phyloP scores from a whole-genome alignment of 2,113 vertebrate genomes.

The Periophthalmus modestus region DNA sequence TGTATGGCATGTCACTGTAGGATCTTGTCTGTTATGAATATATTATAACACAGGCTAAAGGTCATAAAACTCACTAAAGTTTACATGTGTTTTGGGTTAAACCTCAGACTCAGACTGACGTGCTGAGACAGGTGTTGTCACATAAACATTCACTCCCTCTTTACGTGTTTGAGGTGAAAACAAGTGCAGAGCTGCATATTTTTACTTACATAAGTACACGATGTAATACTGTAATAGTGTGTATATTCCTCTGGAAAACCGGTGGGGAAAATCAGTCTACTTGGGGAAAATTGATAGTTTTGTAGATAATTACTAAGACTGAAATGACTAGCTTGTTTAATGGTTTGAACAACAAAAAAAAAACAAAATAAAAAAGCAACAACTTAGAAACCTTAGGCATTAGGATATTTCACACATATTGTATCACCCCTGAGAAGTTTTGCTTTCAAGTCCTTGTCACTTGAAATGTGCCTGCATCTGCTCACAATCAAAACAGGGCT shows the following conservation, averaged over 20 bases:
- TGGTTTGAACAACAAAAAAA: neutral
- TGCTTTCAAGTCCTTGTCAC: conserved; percentile 10
- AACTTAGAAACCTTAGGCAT: neutral
- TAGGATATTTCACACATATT: neutral
- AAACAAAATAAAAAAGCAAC: neutral
- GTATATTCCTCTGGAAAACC: conserved; percentile 2
- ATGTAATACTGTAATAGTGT: conserved; percentile 1
- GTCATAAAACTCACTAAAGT: conserved; percentile 53
- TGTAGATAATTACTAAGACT: conserved; percentile 5
- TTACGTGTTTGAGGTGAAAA: conserved; percentile 65
- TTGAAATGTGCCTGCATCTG: conserved; percentile 37
- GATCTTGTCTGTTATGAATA: conserved; percentile 24
- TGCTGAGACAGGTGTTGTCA: conserved; percentile 68
- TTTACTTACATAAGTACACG: conserved; percentile 26
- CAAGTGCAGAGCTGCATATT: conserved; percentile 40
- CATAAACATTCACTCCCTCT: conserved; percentile 60
- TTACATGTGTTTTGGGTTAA: conserved; percentile 69
- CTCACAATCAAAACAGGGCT: conserved; percentile 40
- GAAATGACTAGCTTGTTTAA: neutral
- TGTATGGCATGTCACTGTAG: neutral
- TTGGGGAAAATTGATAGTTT: conserved; percentile 13
- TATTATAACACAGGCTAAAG: conserved; percentile 18
- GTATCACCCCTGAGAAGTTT: conserved; percentile 35
- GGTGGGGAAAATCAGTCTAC: neutral
- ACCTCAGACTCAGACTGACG: conserved; percentile 41